phyloP scores from a whole-genome alignment of 53 echinoderm and acorn worm genomes.

The Stichopus horrens region DNA sequence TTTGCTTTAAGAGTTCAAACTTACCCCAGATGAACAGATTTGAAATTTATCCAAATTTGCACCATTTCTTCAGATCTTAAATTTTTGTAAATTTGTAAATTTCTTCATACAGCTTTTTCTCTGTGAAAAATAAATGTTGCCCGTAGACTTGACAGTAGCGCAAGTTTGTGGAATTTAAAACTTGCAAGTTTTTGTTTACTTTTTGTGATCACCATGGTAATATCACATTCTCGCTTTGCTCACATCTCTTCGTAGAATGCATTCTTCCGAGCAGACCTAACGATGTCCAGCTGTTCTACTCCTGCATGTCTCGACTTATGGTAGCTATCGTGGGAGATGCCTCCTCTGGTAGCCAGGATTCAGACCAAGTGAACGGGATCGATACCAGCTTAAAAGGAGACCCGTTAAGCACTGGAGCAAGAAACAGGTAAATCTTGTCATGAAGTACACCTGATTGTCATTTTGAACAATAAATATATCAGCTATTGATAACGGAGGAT shows the following conservation, averaged over 20 bases:
- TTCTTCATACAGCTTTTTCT: neutral
- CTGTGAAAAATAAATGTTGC: neutral
- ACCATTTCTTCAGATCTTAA: neutral
- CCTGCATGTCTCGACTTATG: slow-evolving; percentile 80
- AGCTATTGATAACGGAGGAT: no score
- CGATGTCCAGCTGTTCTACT: slow-evolving; percentile 82
- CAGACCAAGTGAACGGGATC: slow-evolving; percentile 2
- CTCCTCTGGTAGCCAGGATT: neutral
- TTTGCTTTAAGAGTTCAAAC: no score
- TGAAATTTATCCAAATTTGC: no score
- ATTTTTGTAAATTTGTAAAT: neutral
- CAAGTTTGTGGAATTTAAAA: neutral
- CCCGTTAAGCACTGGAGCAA: neutral
- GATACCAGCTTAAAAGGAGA: neutral
- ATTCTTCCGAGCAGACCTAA: slow-evolving; percentile 61
- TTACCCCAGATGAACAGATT: no score
- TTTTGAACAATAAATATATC: no score
- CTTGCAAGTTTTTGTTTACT: no score
- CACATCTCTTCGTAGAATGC: slow-evolving; percentile 49
- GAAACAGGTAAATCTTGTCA: neutral
- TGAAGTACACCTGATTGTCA: no score
- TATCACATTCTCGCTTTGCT: neutral
- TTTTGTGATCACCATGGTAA: neutral
- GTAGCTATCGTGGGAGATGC: slow-evolving; percentile 60
- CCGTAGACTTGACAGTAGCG: neutral